Conservation (phyloP, 1,140 invertebrate species). For the Cylas formicarius region DNA sequence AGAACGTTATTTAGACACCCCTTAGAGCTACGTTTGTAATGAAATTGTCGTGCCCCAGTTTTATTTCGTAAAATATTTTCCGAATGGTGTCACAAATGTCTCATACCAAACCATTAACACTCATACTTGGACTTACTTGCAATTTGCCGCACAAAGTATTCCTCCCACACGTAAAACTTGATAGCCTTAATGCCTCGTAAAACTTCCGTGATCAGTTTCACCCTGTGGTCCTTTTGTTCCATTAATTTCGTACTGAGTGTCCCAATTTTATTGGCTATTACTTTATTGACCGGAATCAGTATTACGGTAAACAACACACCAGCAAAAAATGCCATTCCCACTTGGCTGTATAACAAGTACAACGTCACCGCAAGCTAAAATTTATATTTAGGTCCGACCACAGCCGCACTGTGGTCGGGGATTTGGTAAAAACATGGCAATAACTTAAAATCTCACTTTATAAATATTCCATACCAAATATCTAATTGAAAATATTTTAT, state of each 20-base stretch:
- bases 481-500: no score
- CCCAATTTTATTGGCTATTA: constrained; percentile 86
- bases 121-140: constrained; percentile 43
- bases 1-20: no score
- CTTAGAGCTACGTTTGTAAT: no score
- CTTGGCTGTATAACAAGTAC: constrained; percentile 77
- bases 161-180: constrained; percentile 92
- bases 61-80: no score
- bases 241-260: constrained; percentile 81
- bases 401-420: no score
- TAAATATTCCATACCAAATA: no score
- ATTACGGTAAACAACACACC: constrained; percentile 81
- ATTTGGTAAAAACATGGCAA: no score
- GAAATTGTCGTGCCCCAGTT: no score
- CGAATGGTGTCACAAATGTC: not conserved
- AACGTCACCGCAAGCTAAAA: constrained; percentile 72
- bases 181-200: constrained; percentile 81
- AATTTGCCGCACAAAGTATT: constrained; percentile 62
- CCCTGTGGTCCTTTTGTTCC: constrained; percentile 83
- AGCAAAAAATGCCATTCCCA: constrained; percentile 85
- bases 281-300: constrained; percentile 91
- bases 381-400: no score
- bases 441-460: no score
- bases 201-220: constrained; percentile 83
- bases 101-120: not conserved